Evolutionary conservation across 1,140 invertebrate genomes (phyloP), one percentile per base, ranked within the genome.

Genomic region (Diplogasteroides magnus): DNA sequence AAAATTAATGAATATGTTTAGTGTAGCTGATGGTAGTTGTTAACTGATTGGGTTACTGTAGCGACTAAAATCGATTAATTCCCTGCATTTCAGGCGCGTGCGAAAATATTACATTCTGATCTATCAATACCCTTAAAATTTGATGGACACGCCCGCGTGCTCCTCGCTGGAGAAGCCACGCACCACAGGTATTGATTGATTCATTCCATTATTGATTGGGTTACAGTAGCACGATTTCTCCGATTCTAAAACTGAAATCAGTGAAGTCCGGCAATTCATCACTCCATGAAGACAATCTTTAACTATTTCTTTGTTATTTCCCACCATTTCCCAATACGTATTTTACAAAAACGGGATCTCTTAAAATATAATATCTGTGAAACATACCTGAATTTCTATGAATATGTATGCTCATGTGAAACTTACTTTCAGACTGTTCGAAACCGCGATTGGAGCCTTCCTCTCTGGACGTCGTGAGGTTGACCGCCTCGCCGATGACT

Each of bases 391-490:
- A n/a, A n/a, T n/a, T n/a, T n/a, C n/a, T n/a, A n/a, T n/a, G n/a
- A 56, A 56, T 56, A 31, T 1, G 15, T 29, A 37, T 48, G 23
- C 48, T 27, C n/a, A 1, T 31, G 1, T 28, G 27, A 63, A n/a
- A 13, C 3, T 29, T 23, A 26, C 26, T 48, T 71, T 67, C 64
- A 71, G 70, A 62, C 70, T 72, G 32, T 72, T 72, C 60, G 64
- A 72, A 67, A 72, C 70, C 48, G 63, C 70, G 19, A 65, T 72
- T 27, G 70, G 70, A 57, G 70, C 67, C n/a, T 72, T 62, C 55
- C n/a, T 72, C 31, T 62, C 58, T 23, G 70, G 70, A 26, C 32
- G 70, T 6, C n/a, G 70, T 57, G 70, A 72, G 31, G 70, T 48
- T 48, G 37, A 48, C 19, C 37, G 37, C 19, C 37, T 48, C 37